Evolutionary conservation across 2,113 vertebrate genomes (phyloP).

Genomic region (Onychostoma macrolepis): DNA sequence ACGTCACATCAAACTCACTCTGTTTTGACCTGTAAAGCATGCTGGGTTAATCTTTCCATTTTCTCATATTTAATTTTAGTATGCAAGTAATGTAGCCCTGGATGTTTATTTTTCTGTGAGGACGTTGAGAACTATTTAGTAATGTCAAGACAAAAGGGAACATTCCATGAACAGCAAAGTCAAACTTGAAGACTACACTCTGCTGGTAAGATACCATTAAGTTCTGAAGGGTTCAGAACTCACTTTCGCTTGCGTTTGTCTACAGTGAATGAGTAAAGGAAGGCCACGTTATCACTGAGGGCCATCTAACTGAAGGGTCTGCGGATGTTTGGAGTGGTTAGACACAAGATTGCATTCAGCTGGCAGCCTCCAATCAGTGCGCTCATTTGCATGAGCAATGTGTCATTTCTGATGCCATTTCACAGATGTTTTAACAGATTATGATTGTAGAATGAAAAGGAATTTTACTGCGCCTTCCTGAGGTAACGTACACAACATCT

Average conservation of each 20-base stretch:
- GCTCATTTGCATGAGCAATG: constrained; percentile 47
- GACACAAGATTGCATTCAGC: constrained; percentile 43
- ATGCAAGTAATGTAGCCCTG: not conserved
- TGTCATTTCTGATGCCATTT: constrained; percentile 54
- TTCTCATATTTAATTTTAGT: not conserved
- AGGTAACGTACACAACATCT: constrained; percentile 2
- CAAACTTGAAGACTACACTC: not conserved
- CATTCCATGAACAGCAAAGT: not conserved
- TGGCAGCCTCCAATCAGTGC: constrained; percentile 47
- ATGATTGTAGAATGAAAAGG: constrained; percentile 28
- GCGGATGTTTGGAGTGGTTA: constrained; percentile 47
- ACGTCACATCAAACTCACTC: not conserved
- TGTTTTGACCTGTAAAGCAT: not conserved
- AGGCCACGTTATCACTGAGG: constrained; percentile 19
- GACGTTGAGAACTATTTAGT: not conserved
- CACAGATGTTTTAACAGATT: constrained; percentile 58
- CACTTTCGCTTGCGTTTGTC: not conserved
- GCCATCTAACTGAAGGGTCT: constrained; percentile 41
- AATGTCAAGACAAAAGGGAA: not conserved
- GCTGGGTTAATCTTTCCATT: too few species aligned
- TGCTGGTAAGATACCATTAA: not conserved
- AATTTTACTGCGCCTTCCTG: not conserved
- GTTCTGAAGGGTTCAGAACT: not conserved
- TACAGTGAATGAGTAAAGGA: constrained; percentile 16
- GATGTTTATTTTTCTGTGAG: not conserved